Evolutionary conservation across 2,113 vertebrate genomes (phyloP).

Genomic region (Fregata magnificens): DNA sequence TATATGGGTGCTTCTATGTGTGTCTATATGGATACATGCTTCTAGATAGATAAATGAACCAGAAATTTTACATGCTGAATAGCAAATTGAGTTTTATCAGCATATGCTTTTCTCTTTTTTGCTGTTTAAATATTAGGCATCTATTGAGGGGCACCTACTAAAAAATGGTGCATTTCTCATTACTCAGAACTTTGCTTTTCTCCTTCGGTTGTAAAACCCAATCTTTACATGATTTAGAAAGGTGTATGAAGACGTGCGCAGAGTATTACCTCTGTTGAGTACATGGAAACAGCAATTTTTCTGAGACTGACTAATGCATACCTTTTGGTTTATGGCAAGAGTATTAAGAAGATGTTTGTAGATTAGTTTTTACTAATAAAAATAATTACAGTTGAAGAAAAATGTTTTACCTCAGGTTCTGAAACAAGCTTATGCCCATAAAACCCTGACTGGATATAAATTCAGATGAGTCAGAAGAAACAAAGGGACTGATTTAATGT

Average conservation of each 20-base stretch:
- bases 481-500: conserved; percentile 29
- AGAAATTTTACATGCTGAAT: not conserved
- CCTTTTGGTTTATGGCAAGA: conserved; percentile 35
- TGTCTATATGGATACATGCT: fast-evolving
- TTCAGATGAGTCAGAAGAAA: conserved; percentile 53
- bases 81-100: not conserved
- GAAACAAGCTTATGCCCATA: conserved; percentile 32
- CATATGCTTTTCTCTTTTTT: not conserved
- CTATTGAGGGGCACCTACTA: not conserved
- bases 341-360: conserved; percentile 37
- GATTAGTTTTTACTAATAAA: conserved; percentile 56
- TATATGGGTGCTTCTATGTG: fast-evolving
- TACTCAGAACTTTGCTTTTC: not conserved
- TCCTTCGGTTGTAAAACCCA: not conserved
- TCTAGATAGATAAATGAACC: not conserved
- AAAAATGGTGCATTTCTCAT: not conserved
- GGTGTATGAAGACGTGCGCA: not conserved
- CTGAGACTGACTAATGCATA: not conserved
- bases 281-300: not conserved
- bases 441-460: conserved; percentile 24
- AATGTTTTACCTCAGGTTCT: conserved; percentile 55
- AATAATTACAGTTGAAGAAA: conserved; percentile 35
- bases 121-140: not conserved
- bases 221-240: not conserved
- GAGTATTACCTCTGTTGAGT: not conserved